Evolutionary conservation across 2,113 vertebrate genomes (phyloP).

Genomic region (Noctilio leporinus): DNA sequence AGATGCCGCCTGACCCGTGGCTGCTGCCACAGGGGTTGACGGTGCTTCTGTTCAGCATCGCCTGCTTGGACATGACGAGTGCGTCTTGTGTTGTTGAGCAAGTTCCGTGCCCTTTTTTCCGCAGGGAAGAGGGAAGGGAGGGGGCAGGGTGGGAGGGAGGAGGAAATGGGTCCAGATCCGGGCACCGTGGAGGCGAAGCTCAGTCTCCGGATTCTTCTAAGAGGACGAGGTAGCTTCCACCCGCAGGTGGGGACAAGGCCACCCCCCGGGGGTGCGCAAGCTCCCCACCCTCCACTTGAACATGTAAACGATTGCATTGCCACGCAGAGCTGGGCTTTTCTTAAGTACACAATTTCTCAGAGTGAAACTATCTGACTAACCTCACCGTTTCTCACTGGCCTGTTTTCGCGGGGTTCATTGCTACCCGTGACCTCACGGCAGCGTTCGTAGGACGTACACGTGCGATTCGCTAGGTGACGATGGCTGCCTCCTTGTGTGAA

Average conservation of each 20-base stretch:
- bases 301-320: slow-evolving; percentile 43
- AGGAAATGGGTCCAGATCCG: not conserved
- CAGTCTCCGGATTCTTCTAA: not conserved
- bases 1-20: not conserved
- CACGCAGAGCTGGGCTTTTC: not conserved
- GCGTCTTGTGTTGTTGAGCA: not conserved
- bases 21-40: not conserved
- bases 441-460: not conserved
- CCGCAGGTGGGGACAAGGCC: not conserved
- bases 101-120: not conserved
- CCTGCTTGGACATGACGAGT: not conserved
- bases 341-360: slow-evolving; percentile 19
- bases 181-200: not conserved
- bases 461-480: not conserved
- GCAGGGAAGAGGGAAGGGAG: not conserved
- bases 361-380: not conserved
- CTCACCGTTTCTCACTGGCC: slow-evolving; percentile 45
- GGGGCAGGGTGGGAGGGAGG: not conserved
- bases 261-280: not conserved
- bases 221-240: not conserved
- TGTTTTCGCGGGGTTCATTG: not conserved
- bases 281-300: not conserved
- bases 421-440: slow-evolving; percentile 32
- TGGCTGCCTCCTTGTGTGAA: slow-evolving; percentile 1
- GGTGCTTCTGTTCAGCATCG: not conserved